Base-by-base conservation (phyloP, 2,113 vertebrate genomes). In the Xiphophorus couchianus region DNA sequence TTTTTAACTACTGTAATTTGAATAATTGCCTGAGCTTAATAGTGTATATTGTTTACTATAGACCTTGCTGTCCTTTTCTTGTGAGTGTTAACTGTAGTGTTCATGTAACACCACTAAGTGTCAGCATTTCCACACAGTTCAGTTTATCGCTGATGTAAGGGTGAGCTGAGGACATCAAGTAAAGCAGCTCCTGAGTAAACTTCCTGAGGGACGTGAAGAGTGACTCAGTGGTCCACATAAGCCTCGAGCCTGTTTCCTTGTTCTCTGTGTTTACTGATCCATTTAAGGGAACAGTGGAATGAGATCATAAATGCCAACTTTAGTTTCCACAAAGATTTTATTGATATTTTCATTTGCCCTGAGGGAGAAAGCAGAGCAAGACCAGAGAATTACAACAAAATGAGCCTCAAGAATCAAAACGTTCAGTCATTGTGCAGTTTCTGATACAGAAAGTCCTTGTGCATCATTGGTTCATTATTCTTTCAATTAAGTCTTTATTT, bases 21-120 rank as follows among this genome's bases (percentile, higher is more conserved):
- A 37, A 37, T 11, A 37, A 37, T 37, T 37, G 10, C 35, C 35
- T 11, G 35, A 37, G 35, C 35, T 37, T 37, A 37, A 37, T 37
- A 28, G 1, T 28, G 28, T 28, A 37, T 37, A 10, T 15, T 42
- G 39, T 42, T 42, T 15, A 15, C 17, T 5, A 4, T 1, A 17
- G 60, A n/a, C 13, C 5, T 29, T 31, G 1, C 35, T 61, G 33
- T 39, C 62, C 28, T 33, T 19, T 48, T 48, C 15, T 19, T 9
- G 1, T 22, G 8, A 3, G 25, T 2, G 12, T 15, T 28, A 63
- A 6, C 1, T 88, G 86, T 65, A 62, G 3, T 22, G 0, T 1
- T 12, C 63, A 3, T 48, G 1, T 35, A 13, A 14, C 5, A 65
- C 89, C 93, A 88, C 87, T 87, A 78, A 76, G 82, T 85, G 92